Percentiles rank a stretch among this genome's conserved stretches.
phyloP scores from a whole-genome alignment of 2,113 vertebrate species.

The Strix aluco region DNA sequence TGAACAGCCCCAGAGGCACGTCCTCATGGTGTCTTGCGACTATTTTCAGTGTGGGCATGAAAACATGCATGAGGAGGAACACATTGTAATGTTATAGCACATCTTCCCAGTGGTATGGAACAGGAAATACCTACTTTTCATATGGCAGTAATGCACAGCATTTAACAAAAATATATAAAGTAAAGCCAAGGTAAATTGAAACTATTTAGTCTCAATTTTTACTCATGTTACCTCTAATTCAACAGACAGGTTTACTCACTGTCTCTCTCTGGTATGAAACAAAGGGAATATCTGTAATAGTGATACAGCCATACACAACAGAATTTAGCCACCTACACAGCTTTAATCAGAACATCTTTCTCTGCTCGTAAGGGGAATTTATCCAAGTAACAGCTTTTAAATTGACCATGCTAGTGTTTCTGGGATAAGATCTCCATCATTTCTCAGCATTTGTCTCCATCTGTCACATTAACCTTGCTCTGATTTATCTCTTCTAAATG shows the following conservation, averaged over 20 bases:
- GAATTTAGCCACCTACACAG: conserved; percentile 26
- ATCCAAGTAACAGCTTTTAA: conserved; percentile 32
- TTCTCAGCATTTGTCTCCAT: background rate
- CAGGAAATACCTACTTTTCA: background rate
- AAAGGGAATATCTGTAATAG: background rate
- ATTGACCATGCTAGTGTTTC: background rate
- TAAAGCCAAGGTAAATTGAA: background rate
- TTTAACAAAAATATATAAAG: background rate
- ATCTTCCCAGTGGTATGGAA: background rate
- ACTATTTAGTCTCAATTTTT: background rate
- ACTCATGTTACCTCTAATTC: background rate
- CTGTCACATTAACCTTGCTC: background rate
- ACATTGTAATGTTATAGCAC: background rate
- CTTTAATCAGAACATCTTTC: conserved; percentile 38
- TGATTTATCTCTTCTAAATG: background rate
- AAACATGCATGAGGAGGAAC: background rate
- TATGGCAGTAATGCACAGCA: background rate
- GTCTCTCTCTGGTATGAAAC: background rate
- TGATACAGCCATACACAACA: background rate
- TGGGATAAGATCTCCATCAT: background rate
- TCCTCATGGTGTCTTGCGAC: background rate
- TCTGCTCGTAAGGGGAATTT: background rate
- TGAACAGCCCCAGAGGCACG: background rate
- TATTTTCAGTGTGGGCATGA: background rate
- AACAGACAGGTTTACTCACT: background rate